phyloP scores from a whole-genome alignment of 2,797 vertebrate genomes.

The Gobionotothen gibberifrons region DNA sequence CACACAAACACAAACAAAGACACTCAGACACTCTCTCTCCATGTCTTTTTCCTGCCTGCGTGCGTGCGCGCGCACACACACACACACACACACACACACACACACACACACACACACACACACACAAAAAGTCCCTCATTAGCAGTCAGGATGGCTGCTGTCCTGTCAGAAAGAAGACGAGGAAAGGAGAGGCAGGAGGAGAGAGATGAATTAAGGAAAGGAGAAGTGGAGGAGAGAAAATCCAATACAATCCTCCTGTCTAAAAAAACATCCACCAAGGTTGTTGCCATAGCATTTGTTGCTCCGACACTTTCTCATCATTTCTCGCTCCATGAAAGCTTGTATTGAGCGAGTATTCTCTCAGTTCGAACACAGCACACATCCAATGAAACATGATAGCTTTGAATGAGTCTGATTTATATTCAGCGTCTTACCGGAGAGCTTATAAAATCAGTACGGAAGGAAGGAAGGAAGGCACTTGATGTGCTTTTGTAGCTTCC shows the following conservation, averaged over 20 bases:
- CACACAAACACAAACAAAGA: conserved; percentile 11
- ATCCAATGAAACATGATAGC: conserved; percentile 8
- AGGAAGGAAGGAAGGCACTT: conserved; percentile 24
- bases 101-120: conserved; percentile 25
- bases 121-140: conserved; percentile 69
- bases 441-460: conserved; percentile 33
- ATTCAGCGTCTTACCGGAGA: conserved; percentile 8
- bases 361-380: background rate
- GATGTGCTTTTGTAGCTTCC: conserved; percentile 17
- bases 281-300: conserved; percentile 74
- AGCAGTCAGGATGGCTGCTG: conserved; percentile 72
- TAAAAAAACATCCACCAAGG: conserved; percentile 41
- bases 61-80: too few species aligned
- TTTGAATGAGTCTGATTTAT: conserved; percentile 45
- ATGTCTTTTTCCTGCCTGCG: background rate
- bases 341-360: background rate
- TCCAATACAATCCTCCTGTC: conserved; percentile 33
- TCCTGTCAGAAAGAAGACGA: conserved; percentile 64
- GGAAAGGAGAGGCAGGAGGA: conserved; percentile 56
- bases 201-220: conserved; percentile 41
- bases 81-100: conserved; percentile 10
- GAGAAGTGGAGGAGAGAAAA: conserved; percentile 39
- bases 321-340: conserved; percentile 14
- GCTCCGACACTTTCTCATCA: conserved; percentile 29
- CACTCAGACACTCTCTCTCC: background rate